Base-by-base conservation (phyloP, 1,140 invertebrate genomes). In the Samia ricini region DNA sequence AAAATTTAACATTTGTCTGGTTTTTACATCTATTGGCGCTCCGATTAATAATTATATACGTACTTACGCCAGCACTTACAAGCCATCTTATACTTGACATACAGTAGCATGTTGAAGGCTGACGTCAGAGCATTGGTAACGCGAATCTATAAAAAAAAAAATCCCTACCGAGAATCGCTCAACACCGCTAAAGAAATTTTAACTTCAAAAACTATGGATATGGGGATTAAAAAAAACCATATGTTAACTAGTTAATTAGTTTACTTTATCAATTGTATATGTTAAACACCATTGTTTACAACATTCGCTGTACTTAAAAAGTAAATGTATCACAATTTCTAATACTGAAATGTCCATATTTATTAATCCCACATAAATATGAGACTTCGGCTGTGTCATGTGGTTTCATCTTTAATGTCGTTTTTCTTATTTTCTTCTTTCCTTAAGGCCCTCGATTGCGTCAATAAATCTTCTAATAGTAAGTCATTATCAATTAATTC, bases 401-500 rank as follows among this genome's bases (percentile, higher is more conserved):
- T 81, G 22, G 78, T 74, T 33, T 83, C 75, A 51, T 83, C 75
- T 77, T 84, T 82, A 20, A 70, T 24, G 21, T 75, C 66, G 55
- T 59, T 72, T 56, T 75, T 73, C n/a, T 64, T 60, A 56, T 75
- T 75, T 42, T 75, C 71, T 36, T 74, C 63, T 56, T 76, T 71
- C 56, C 76, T 78, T 56, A 77, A 66, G 57, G 74, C 68, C 66
- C 73, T 74, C 8, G 83, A 78, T 56, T 88, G 83, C 42, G 74
- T 76, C 54, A 89, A 58, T n/a, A 88, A 65, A 61, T 87, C 87
- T 75, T 85, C 80, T 73, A 89, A 68, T 61, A 89, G 67, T 55
- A 84, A 63, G 55, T 86, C 83, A 50, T 85, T 88, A 62, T 88
- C 84, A 52, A 89, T 70, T 50, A 89, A 56, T 58, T 88, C 83